Base-by-base conservation (phyloP, 2,797 vertebrate genomes). In the Lindbergichthys nudifrons region DNA sequence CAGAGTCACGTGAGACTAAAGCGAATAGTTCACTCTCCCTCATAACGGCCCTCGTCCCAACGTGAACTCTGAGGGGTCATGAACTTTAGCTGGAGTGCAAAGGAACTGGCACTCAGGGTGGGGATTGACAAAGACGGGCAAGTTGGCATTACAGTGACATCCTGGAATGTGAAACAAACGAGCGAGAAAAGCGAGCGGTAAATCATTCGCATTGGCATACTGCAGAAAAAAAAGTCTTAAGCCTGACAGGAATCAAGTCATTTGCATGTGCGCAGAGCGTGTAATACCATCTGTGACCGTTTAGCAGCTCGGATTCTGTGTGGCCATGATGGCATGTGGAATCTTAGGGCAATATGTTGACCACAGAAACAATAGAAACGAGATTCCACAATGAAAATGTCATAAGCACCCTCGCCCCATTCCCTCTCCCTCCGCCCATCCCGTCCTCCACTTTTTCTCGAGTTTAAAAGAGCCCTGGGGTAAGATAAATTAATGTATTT, bases 401-500 rank as follows among this genome's bases (percentile, higher is more conserved):
- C 91, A 93, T 93, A 82, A 87, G 89, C 89, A 57, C 89, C 90
- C 89, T 86, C 71, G 70, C 74, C 85, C 75, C 70, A 77, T 81
- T 83, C 58, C 76, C 81, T 81, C 83, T 82, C 70, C 75, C 79
- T 84, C 77, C 82, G 80, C 83, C 80, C 76, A 77, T 57, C 87
- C 52, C 78, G 75, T 86, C 83, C 82, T 64, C 80, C 78, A 75
- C 81, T 74, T 75, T 86, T 77, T 81, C 80, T 65, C 46, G 51
- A 76, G 84, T 89, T 91, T 89, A 79, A 94, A 86, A 86, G 87
- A 90, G 90, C 91, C 90, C 88, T 65, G 14, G 89, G 88, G 90
- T 88, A 84, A 88, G 88, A 94, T 92, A 91, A 93, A 95, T 95
- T 90, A 93, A 95, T 93, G 91, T 87, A 89, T 95, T 92, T 92